Percentiles rank a stretch among this genome's conserved stretches.
Conservation (phyloP, 2,888 invertebrate species). For the Pristionchus fissidentatus region DNA sequence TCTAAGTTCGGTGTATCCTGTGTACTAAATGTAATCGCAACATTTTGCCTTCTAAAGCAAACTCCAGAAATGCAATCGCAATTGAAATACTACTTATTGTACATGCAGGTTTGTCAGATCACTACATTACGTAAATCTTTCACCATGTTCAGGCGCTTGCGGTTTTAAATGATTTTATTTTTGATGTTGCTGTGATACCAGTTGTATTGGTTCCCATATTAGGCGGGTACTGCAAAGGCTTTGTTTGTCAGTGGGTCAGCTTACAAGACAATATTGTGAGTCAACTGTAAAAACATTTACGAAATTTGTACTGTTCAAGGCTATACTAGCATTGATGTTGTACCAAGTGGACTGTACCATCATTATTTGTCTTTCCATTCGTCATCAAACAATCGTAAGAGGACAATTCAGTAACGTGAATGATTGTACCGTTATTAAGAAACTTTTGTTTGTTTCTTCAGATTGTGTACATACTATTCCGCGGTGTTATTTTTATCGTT, state of each 20-base stretch:
- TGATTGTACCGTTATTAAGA: background rate
- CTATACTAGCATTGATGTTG: background rate
- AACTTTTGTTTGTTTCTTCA: background rate
- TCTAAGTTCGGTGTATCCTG: background rate
- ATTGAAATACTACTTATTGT: background rate
- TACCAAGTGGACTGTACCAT: background rate
- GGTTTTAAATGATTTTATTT: background rate
- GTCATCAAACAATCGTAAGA: background rate
- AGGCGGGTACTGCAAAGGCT: background rate
- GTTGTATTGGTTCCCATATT: background rate
- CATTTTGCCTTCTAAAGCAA: background rate
- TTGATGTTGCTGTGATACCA: background rate
- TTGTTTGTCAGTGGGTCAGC: background rate
- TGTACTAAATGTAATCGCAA: background rate
- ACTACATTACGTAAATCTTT: background rate
- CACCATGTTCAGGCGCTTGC: background rate
- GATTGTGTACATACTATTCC: background rate
- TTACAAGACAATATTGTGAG: background rate
- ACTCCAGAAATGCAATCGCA: background rate
- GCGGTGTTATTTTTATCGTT: background rate
- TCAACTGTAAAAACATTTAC: background rate
- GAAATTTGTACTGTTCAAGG: background rate
- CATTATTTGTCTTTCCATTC: background rate
- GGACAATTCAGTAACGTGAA: background rate
- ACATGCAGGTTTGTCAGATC: background rate